Percentiles rank a stretch among this genome's conserved stretches.
Conservation (phyloP, 2,113 vertebrate species). For the Ceyx cyanopectus region DNA sequence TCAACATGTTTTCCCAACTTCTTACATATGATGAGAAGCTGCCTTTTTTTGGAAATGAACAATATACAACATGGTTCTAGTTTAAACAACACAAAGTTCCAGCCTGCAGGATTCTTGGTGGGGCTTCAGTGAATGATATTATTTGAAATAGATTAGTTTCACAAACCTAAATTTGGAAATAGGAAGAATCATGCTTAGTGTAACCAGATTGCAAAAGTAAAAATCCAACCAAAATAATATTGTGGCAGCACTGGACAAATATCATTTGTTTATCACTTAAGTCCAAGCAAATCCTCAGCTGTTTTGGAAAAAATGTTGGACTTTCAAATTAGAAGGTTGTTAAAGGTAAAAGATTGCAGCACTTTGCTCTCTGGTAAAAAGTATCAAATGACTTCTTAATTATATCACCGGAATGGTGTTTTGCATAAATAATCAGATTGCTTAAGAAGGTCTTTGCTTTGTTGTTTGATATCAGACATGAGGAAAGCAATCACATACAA, state of each 20-base stretch:
- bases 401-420: background rate
- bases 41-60: slow-evolving; percentile 23
- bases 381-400: background rate
- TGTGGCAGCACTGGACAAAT: background rate
- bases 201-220: slow-evolving; percentile 41
- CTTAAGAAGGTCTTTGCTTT: background rate
- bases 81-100: slow-evolving; percentile 39
- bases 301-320: background rate
- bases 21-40: background rate
- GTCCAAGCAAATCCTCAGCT: background rate
- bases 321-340: background rate
- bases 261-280: background rate
- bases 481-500: background rate
- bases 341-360: background rate
- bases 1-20: background rate
- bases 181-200: background rate
- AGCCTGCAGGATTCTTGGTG: slow-evolving; percentile 45
- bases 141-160: slow-evolving; percentile 61
- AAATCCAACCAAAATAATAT: slow-evolving; percentile 18
- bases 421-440: background rate
- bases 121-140: slow-evolving; percentile 46
- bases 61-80: background rate
- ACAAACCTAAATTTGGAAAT: slow-evolving; percentile 56
- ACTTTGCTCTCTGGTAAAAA: background rate
- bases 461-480: background rate